Percentiles rank a stretch among this genome's conserved stretches.
phyloP scores from a whole-genome alignment of 2,113 vertebrate genomes.

The Otocyon megalotis region DNA sequence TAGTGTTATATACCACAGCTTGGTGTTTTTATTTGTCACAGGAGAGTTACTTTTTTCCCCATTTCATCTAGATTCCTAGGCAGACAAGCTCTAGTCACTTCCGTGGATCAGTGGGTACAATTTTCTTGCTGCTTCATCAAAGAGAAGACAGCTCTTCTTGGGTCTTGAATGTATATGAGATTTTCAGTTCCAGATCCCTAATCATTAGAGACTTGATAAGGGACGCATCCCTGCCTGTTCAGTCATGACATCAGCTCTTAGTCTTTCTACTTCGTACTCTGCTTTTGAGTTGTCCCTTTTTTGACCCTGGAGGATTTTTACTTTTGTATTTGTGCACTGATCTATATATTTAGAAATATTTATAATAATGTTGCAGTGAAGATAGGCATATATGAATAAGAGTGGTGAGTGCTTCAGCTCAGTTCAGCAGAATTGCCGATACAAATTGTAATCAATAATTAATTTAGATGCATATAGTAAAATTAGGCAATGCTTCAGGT shows the following conservation, averaged over 20 bases:
- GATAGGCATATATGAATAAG: neutral
- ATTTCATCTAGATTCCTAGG: neutral
- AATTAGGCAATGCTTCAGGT: neutral
- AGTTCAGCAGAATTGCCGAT: neutral
- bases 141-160: neutral
- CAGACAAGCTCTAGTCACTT: neutral
- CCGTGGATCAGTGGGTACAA: neutral
- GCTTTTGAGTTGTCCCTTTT: neutral
- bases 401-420: neutral
- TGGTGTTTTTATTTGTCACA: neutral
- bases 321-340: neutral
- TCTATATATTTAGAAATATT: neutral
- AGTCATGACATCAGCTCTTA: neutral
- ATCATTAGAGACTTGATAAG: neutral
- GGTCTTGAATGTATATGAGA: neutral
- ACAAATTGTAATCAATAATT: neutral
- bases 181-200: neutral
- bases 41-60: neutral
- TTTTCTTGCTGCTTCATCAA: conserved; percentile 40
- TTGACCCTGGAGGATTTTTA: neutral
- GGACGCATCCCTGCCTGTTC: neutral
- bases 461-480: neutral
- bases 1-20: neutral
- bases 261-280: neutral
- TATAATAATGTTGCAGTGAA: neutral